Evolutionary conservation across 2,888 invertebrate species (phyloP), one percentile per base, ranked within the genome.

Genomic region (Ennomos erosarius): DNA sequence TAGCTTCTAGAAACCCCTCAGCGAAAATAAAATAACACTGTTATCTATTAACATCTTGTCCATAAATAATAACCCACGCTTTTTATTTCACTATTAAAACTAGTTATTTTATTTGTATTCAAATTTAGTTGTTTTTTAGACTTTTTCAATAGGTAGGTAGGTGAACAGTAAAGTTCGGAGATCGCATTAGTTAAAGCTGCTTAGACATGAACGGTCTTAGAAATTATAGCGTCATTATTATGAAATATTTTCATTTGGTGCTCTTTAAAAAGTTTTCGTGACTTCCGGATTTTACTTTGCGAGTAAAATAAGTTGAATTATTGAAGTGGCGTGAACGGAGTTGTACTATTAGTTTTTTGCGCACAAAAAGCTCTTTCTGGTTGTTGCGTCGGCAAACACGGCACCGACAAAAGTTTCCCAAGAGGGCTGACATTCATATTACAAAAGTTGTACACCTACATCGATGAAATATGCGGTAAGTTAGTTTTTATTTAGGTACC

Each of bases 401-500:
- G 44, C 38, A 45, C 55, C 5, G 10, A 58, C 40, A 39, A 51
- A 48, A 51, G 10, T 55, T 64, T 43, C 34, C 44, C 64, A 62
- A 69, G 64, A 66, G 65, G 64, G 68, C 61, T 69, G 74, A 74
- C 77, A 75, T 76, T 78, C 68, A 75, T 78, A 76, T 75, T 78
- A 70, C 73, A 73, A 78, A 78, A 80, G 77, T 76, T 79, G 72
- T 71, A 16, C 16, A 12, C 40, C 50, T 47, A 68, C 68, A 68
- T 68, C 68, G 71, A 72, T 76, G 71, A 79, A 79, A 79, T 73
- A 75, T 76, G 74, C 65, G 70, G 61, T 62, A 75, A 78, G 70
- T 75, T 75, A 64, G 71, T 74, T 76, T 76, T 74, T 72, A n/a
- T n/a, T n/a, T n/a, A n/a, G n/a, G n/a, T n/a, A 73, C 70, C 67